Percentiles rank a stretch among this genome's conserved stretches.
These are phyloP conservation scores for Dicrurus megarhynchus DNA, from an alignment of 2,113 vertebrate genomes.

Conservation along the genomic window DNA sequence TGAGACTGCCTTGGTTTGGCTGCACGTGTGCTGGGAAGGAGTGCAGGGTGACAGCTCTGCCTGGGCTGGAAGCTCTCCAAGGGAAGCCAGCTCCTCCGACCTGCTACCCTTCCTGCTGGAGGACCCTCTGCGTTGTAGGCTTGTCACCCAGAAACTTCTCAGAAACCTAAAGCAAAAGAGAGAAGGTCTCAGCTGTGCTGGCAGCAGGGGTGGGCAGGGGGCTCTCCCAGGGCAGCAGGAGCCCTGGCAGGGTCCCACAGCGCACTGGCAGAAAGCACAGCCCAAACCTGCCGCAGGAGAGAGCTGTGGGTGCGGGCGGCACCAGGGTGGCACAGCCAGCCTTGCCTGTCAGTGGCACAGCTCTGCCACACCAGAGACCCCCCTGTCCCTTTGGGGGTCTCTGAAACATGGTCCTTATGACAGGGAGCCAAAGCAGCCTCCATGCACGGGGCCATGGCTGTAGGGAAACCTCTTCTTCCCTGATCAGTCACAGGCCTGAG, in stretches of 20 bases:
- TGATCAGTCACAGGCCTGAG: neutral
- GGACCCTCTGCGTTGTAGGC: fast-evolving
- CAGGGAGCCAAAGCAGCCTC: neutral
- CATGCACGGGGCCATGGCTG: fast-evolving
- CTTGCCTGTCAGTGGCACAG: neutral
- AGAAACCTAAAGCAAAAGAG: slow-evolving; percentile 46
- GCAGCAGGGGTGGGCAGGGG: neutral
- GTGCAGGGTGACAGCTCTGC: neutral
- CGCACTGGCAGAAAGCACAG: fast-evolving
- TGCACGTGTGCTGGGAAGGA: neutral
- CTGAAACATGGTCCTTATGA: fast-evolving
- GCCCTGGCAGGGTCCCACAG: neutral
- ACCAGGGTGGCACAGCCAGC: neutral
- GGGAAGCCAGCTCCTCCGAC: neutral
- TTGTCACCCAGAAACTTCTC: neutral
- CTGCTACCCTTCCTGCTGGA: neutral
- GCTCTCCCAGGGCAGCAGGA: neutral
- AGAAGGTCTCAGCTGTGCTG: neutral
- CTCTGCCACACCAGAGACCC: neutral
- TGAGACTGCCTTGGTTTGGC: too few relatives aligned
- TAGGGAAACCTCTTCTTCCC: neutral
- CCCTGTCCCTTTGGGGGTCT: neutral
- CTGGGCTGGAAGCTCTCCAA: neutral
- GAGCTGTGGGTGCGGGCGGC: neutral
- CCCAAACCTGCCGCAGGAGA: fast-evolving